These are phyloP conservation scores for Pteria penguin DNA, from an alignment of 2,888 invertebrate genomes.

Conservation along the genomic window DNA sequence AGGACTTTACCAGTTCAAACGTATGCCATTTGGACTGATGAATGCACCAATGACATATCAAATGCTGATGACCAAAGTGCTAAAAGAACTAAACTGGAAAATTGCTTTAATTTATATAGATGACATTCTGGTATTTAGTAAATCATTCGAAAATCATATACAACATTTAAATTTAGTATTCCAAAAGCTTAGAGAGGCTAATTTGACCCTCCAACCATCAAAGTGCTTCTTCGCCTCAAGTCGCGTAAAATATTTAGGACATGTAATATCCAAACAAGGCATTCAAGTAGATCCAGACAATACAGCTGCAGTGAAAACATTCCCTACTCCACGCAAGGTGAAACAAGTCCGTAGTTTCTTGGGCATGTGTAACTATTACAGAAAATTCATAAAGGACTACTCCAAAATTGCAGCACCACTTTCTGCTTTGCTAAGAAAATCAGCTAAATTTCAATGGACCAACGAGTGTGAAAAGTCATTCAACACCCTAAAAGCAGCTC, in stretches of 20 bases:
- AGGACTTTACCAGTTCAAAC: constrained; percentile 39
- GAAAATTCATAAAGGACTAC: constrained; percentile 40
- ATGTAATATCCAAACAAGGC: constrained; percentile 51
- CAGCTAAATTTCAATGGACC: constrained; percentile 46
- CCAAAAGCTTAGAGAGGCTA: constrained; percentile 43
- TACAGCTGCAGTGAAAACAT: constrained; percentile 38
- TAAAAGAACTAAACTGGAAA: constrained; percentile 48
- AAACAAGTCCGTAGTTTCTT: constrained; percentile 27
- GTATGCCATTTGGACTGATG: constrained; percentile 43
- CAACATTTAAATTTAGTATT: constrained; percentile 44
- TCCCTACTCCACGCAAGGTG: constrained; percentile 29
- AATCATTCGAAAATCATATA: constrained; percentile 44
- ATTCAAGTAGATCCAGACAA: constrained; percentile 48
- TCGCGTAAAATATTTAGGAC: constrained; percentile 52
- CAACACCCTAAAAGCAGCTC: constrained; percentile 29
- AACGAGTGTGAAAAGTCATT: constrained; percentile 40
- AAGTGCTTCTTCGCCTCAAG: constrained; percentile 49
- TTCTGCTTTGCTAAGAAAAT: constrained; percentile 44
- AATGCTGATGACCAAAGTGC: constrained; percentile 42
- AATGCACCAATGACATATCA: constrained; percentile 48
- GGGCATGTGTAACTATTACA: constrained; percentile 24
- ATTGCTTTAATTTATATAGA: constrained; percentile 56
- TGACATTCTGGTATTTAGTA: constrained; percentile 48
- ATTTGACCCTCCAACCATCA: constrained; percentile 48
- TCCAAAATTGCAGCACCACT: constrained; percentile 48